These are phyloP conservation scores for Drosophila mulleri DNA, from an alignment of 2,888 invertebrate species.

Conservation along the genomic window DNA sequence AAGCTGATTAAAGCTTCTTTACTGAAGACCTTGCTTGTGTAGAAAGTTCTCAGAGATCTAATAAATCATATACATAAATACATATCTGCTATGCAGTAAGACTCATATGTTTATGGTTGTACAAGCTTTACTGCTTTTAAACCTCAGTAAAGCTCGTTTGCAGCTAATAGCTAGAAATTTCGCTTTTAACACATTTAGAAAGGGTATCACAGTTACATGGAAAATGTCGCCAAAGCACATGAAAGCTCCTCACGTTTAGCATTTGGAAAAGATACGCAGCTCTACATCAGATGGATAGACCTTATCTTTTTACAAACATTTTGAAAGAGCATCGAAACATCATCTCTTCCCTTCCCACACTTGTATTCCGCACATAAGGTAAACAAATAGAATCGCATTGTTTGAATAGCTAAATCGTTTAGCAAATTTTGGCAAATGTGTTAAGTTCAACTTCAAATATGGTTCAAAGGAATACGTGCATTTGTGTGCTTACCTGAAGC, in stretches of 20 bases:
- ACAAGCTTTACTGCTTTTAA: not conserved
- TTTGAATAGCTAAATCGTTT: conserved; percentile 14
- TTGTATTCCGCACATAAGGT: not conserved
- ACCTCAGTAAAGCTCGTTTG: no score
- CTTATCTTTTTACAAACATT: not conserved
- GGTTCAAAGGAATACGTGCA: not conserved
- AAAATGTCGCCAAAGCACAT: no score
- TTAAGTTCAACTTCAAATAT: conserved; percentile 13
- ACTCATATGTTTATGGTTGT: not conserved
- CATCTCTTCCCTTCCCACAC: not conserved
- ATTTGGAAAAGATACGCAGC: not conserved
- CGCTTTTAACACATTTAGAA: no score
- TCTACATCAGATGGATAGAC: not conserved
- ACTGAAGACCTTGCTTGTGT: not conserved
- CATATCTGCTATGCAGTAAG: not conserved
- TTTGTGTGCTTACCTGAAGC: conserved; percentile 4
- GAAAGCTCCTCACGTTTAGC: no score
- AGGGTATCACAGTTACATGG: no score
- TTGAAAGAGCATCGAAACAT: not conserved
- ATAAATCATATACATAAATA: no score
- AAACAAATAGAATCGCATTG: conserved; percentile 29
- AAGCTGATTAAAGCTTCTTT: not conserved
- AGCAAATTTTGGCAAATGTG: conserved; percentile 26
- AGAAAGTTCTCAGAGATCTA: no score
- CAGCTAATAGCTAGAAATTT: no score